A percentile compares a stretch with the other conserved stretches of the same genome.
Conservation (phyloP, 2,888 invertebrate species). For the Pachliopta kotzebuea region DNA sequence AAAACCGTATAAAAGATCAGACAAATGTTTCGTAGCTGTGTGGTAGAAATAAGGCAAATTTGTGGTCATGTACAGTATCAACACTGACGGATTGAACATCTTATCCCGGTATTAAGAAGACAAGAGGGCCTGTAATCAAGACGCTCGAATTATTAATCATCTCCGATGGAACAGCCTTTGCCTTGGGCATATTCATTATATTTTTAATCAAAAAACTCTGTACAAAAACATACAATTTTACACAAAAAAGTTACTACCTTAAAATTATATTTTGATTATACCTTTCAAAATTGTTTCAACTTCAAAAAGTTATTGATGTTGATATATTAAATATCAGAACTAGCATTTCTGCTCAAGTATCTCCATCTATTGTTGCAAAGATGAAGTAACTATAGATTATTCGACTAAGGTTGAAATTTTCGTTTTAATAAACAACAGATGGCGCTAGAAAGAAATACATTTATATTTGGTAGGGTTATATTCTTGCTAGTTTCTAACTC, state of each 20-base stretch:
- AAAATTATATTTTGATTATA: background rate
- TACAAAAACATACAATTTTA: background rate
- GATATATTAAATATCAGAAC: too few species aligned
- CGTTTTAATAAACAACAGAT: slow-evolving; percentile 51
- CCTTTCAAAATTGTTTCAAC: too few species aligned
- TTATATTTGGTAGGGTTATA: slow-evolving; percentile 30
- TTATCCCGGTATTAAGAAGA: slow-evolving; percentile 13
- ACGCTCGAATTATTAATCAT: slow-evolving; percentile 66
- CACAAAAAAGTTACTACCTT: slow-evolving; percentile 14
- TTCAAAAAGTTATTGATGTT: too few species aligned
- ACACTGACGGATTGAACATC: slow-evolving; percentile 8
- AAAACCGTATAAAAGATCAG: too few species aligned
- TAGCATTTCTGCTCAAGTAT: background rate
- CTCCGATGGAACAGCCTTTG: slow-evolving; percentile 53
- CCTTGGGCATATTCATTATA: slow-evolving; percentile 43
- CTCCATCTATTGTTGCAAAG: slow-evolving; percentile 14
- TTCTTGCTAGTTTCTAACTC: slow-evolving; percentile 11
- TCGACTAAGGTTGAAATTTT: background rate
- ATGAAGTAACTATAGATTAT: slow-evolving; percentile 13
- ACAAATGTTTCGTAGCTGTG: background rate
- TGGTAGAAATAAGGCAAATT: background rate
- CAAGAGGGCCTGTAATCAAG: slow-evolving; percentile 45
- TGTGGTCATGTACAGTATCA: slow-evolving; percentile 7
- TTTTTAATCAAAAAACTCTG: slow-evolving; percentile 32
- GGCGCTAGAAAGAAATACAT: slow-evolving; percentile 37